Evolutionary conservation across 2,888 invertebrate genomes (phyloP), one percentile per base, ranked within the genome.

Genomic region (Dasysyrphus tricinctus): DNA sequence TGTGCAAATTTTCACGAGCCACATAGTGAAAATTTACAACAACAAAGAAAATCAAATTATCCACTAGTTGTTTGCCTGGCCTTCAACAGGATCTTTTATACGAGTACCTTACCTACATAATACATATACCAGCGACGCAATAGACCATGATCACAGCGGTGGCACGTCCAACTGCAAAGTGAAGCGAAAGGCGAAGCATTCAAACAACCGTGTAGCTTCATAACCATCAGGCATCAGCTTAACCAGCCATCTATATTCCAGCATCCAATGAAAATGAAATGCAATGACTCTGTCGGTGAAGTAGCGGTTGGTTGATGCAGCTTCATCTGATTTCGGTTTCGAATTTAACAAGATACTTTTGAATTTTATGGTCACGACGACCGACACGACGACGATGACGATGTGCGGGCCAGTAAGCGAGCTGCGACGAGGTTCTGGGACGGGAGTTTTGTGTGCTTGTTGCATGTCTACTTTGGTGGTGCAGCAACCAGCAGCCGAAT

Each of bases 291-390:
- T 72, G 72, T 73, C 44, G 56, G 56, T 44, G 54, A 63, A 47
- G 49, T 39, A 34, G 70, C 44, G 16, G 65, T 32, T 44, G 54
- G 51, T 39, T 42, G 70, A 59, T 73, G 80, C 59, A 69, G 84
- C 61, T 80, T 84, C 84, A 80, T 84, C 84, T 80, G 80, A 84
- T 84, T 80, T 84, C 54, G 47, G 84, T 76, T 77, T 80, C 67
- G 67, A 69, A 74, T 69, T 79, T 79, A 82, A 87, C 80, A 87
- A 87, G 82, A 79, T 82, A 67, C 72, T 69, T 78, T 82, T 75
- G 47, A 54, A 59, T 81, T 78, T 78, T 86, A 79, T 79, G 63
- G 81, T 86, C 86, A 84, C 84, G 84, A 63, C 61, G 61, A 32
- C 16, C 57, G 81, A 81, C 86, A 84, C 84, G 84, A 63, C 61